phyloP scores from a whole-genome alignment of 2,888 invertebrate genomes.

The Machimus atricapillus region DNA sequence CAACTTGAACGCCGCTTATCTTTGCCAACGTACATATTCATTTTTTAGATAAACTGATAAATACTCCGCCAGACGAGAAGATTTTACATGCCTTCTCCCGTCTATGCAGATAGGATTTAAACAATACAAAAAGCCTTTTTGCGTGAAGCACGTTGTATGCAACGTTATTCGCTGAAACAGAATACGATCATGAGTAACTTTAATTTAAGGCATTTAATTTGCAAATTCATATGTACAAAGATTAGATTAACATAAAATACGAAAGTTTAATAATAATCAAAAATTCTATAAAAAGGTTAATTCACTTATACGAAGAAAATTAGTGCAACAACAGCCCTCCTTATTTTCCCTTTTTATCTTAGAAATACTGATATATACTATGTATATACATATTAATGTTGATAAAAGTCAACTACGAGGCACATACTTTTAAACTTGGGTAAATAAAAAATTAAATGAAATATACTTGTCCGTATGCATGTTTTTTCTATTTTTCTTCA shows the following conservation, averaged over 20 bases:
- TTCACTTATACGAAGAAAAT: too few species aligned
- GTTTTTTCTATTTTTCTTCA: too few species aligned
- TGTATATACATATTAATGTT: too few species aligned
- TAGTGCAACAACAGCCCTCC: too few species aligned
- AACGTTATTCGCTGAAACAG: background rate
- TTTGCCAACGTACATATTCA: background rate
- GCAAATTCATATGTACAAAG: background rate
- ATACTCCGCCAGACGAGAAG: background rate
- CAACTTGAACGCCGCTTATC: background rate
- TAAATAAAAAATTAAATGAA: too few species aligned
- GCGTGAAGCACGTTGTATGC: background rate
- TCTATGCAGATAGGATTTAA: background rate
- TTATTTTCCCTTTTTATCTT: too few species aligned
- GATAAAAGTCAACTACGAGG: too few species aligned
- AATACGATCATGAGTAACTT: background rate
- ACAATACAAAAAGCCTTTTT: background rate
- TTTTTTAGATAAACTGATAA: background rate
- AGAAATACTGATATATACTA: too few species aligned
- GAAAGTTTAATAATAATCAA: too few species aligned
- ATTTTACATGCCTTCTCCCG: background rate
- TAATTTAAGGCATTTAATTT: background rate
- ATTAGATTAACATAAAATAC: background rate
- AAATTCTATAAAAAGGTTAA: too few species aligned
- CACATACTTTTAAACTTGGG: too few species aligned
- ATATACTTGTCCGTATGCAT: too few species aligned